phyloP scores from a whole-genome alignment of 2,888 invertebrate species.

The Shargacucullia verbasci region DNA sequence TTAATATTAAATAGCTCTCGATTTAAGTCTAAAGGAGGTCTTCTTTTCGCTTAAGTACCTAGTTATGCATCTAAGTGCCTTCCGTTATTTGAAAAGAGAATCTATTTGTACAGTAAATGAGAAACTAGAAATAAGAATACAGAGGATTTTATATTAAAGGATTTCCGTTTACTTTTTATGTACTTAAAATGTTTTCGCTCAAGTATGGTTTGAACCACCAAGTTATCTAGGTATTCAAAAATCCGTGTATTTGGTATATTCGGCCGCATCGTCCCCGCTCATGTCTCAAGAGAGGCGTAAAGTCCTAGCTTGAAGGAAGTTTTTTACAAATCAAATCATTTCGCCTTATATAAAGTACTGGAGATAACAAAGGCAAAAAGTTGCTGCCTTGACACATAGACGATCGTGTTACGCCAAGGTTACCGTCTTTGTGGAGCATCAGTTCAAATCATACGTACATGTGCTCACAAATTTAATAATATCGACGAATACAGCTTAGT shows the following conservation, averaged over 20 bases:
- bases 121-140: too few species aligned
- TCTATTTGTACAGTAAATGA: too few species aligned
- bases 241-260: slow-evolving; percentile 16
- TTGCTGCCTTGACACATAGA: slow-evolving; percentile 18
- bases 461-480: slow-evolving; percentile 46
- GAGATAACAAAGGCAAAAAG: slow-evolving; percentile 19
- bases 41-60: too few species aligned
- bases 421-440: slow-evolving; percentile 18
- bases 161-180: too few species aligned
- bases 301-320: slow-evolving; percentile 25
- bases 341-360: slow-evolving; percentile 31
- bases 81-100: too few species aligned
- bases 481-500: slow-evolving; percentile 16
- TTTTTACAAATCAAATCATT: slow-evolving; percentile 45
- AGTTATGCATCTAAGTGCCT: too few species aligned
- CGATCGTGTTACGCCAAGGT: slow-evolving; percentile 25
- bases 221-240: too few species aligned
- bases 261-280: slow-evolving; percentile 10
- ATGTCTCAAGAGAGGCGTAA: slow-evolving; percentile 11
- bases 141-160: too few species aligned
- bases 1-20: too few species aligned
- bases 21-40: too few species aligned
- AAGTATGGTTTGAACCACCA: too few species aligned
- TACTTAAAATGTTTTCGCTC: too few species aligned
- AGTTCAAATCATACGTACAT: slow-evolving; percentile 44